Evolutionary conservation across 2,888 invertebrate genomes (phyloP).

Genomic region (Lissonota sp.): DNA sequence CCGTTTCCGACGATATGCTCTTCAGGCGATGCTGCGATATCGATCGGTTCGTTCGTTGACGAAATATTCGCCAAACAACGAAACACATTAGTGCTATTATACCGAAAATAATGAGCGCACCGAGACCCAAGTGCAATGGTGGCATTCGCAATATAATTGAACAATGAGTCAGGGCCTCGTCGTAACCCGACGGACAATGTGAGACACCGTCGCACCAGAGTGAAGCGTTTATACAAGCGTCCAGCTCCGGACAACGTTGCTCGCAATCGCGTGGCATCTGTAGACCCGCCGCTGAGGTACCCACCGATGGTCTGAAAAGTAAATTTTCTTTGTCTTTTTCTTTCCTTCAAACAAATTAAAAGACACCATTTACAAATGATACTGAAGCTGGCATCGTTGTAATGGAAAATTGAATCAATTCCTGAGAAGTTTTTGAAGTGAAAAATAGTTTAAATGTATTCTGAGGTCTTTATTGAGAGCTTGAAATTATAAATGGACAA

Average conservation of each 20-base stretch:
- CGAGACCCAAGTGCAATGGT: conserved; percentile 88
- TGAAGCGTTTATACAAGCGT: conserved; percentile 82
- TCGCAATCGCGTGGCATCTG: conserved; percentile 87
- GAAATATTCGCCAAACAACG: conserved; percentile 84
- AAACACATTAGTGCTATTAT: conserved; percentile 78
- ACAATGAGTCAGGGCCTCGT: conserved; percentile 92
- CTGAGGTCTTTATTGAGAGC: too few relatives aligned
- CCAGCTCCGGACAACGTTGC: conserved; percentile 83
- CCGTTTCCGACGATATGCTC: conserved; percentile 92
- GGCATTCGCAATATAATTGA: conserved; percentile 91
- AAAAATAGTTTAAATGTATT: too few relatives aligned
- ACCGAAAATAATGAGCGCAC: conserved; percentile 82
- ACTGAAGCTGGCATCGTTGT: neutral
- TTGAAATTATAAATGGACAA: too few relatives aligned
- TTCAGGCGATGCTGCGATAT: conserved; percentile 92
- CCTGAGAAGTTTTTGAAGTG: too few relatives aligned
- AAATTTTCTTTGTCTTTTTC: neutral
- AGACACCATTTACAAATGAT: neutral
- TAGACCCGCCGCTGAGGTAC: conserved; percentile 85
- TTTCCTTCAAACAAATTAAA: neutral
- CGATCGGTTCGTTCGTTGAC: conserved; percentile 89
- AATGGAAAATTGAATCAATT: neutral
- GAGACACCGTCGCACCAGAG: conserved; percentile 85
- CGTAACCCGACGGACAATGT: conserved; percentile 85
- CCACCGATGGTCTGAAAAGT: conserved; percentile 75